Evolutionary conservation across 2,888 invertebrate genomes (phyloP).

Genomic region (Pollenia griseotomentosa): DNA sequence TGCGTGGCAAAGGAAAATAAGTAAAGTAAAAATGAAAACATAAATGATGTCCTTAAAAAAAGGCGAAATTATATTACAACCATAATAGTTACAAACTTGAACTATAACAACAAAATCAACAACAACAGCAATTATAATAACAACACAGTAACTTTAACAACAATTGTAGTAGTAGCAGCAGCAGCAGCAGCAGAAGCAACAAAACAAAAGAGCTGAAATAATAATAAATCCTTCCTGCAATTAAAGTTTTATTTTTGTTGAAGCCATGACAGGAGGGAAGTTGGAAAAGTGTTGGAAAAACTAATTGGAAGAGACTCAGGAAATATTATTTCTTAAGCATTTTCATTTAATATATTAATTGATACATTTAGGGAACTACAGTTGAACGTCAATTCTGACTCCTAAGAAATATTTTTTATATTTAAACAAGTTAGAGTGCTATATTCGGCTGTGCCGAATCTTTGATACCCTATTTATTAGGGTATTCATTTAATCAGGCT

Average conservation of each 20-base stretch:
- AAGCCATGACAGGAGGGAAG: neutral
- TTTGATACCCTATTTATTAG: too few relatives aligned
- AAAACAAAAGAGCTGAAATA: slow-evolving; percentile 40
- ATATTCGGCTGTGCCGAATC: too few relatives aligned
- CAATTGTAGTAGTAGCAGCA: slow-evolving; percentile 3
- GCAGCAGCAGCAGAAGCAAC: neutral
- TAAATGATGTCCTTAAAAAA: slow-evolving; percentile 39
- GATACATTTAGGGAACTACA: too few relatives aligned
- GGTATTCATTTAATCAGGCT: too few relatives aligned
- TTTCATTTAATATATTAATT: too few relatives aligned
- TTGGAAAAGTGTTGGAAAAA: neutral
- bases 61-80: slow-evolving; percentile 29
- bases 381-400: too few relatives aligned
- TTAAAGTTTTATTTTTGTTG: slow-evolving; percentile 49
- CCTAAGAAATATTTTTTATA: too few relatives aligned
- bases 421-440: too few relatives aligned
- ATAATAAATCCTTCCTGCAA: slow-evolving; percentile 60
- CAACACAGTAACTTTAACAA: neutral
- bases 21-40: neutral
- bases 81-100: slow-evolving; percentile 54
- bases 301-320: too few relatives aligned
- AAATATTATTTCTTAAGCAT: too few relatives aligned
- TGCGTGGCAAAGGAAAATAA: neutral
- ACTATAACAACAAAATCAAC: slow-evolving; percentile 13
- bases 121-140: slow-evolving; percentile 28